A percentile compares a stretch with the other conserved stretches of the same genome.
These are phyloP conservation scores for Syngnathus scovelli DNA, from an alignment of 2,113 vertebrate species.

Conservation along the genomic window DNA sequence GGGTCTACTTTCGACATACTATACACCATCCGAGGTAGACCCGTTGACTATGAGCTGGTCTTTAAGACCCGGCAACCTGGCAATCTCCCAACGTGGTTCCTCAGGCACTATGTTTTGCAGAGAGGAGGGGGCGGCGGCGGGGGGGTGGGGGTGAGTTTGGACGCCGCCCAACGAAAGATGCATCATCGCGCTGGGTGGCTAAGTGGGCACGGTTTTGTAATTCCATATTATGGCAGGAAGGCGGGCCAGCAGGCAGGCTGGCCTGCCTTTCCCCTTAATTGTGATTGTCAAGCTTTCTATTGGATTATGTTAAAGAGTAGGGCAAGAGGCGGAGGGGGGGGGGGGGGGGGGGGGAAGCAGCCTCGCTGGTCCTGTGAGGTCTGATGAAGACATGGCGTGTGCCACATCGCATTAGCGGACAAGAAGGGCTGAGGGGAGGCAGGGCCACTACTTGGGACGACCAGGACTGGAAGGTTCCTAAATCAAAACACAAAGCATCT, in stretches of 20 bases:
- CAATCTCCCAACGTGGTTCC: constrained; percentile 54
- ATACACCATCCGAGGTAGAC: constrained; percentile 57
- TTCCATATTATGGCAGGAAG: constrained; percentile 48
- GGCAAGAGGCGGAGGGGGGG: constrained; percentile 3
- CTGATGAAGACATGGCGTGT: constrained; percentile 56
- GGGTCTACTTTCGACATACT: constrained; percentile 59
- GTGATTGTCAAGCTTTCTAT: constrained; percentile 62
- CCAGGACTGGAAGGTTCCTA: constrained; percentile 35
- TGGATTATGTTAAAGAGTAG: constrained; percentile 46
- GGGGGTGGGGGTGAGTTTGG: constrained; percentile 31
- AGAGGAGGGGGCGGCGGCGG: not conserved
- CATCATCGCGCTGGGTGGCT: constrained; percentile 49
- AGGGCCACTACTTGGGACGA: constrained; percentile 44
- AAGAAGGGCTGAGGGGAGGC: constrained; percentile 66
- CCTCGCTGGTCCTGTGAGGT: constrained; percentile 63
- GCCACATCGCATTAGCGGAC: constrained; percentile 61
- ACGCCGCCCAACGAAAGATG: constrained; percentile 47
- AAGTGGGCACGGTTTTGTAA: constrained; percentile 55
- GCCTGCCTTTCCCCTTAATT: constrained; percentile 47
- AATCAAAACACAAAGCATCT: constrained; percentile 47
- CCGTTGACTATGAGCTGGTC: constrained; percentile 37
- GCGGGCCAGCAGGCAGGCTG: constrained; percentile 36
- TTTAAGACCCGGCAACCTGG: constrained; percentile 45
- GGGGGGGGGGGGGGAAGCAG: constrained; percentile 11
- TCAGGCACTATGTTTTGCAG: constrained; percentile 54